Evolutionary conservation across 1,140 invertebrate genomes (phyloP).

Genomic region (Ctenoplectra terminalis): DNA sequence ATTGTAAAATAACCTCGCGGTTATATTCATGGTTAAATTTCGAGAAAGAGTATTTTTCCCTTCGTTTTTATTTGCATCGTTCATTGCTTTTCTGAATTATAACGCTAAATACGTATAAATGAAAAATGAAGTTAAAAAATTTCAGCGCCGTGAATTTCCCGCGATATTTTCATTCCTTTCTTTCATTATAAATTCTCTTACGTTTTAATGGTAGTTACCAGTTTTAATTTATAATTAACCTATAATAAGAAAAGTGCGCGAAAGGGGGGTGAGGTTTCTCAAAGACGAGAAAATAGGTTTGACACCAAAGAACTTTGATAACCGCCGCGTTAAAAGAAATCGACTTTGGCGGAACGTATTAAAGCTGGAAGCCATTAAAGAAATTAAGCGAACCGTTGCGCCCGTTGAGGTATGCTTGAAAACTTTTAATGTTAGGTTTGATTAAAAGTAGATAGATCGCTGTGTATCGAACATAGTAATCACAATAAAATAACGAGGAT

Average conservation of each 20-base stretch:
- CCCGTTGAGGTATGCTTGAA: not conserved
- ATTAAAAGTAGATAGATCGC: slow-evolving; percentile 10
- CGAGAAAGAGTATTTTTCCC: not conserved
- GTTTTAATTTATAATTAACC: not conserved
- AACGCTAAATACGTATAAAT: not conserved
- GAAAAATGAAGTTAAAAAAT: not conserved
- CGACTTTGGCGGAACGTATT: slow-evolving; percentile 9
- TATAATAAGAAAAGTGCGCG: not conserved
- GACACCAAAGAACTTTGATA: slow-evolving; percentile 16
- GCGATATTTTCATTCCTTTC: not conserved
- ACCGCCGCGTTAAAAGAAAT: slow-evolving; percentile 8
- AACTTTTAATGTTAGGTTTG: slow-evolving; percentile 4
- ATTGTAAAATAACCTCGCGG: too few species aligned
- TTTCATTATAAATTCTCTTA: not conserved
- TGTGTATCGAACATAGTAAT: not conserved
- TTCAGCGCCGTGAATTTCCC: not conserved
- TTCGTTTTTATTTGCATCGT: too few species aligned
- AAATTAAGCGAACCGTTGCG: slow-evolving; percentile 15
- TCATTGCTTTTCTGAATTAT: not conserved
- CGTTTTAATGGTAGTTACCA: not conserved
- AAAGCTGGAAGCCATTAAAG: slow-evolving; percentile 25
- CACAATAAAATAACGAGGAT: not conserved
- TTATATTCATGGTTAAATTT: not conserved
- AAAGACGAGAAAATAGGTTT: not conserved
- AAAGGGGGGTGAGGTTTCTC: too few species aligned